Percentiles rank a stretch among this genome's conserved stretches.
These are phyloP conservation scores for Eilema depressum DNA, from an alignment of 2,888 invertebrate genomes.

Conservation along the genomic window DNA sequence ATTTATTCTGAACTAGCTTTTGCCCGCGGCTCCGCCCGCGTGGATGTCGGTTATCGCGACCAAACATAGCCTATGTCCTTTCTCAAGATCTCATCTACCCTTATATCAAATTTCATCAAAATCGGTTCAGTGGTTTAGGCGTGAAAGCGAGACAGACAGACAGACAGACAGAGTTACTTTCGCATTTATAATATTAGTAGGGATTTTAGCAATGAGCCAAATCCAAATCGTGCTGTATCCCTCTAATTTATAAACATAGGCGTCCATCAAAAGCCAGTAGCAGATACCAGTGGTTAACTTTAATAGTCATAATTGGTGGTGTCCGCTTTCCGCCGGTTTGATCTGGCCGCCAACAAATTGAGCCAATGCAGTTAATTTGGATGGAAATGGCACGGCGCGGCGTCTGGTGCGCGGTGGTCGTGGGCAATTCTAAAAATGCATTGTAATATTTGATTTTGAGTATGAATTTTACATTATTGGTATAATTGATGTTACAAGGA, in stretches of 20 bases:
- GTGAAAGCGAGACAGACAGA: no score
- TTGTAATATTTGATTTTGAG: conserved; percentile 16
- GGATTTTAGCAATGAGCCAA: no score
- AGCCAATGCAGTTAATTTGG: conserved; percentile 61
- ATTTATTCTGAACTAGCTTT: no score
- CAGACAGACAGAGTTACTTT: no score
- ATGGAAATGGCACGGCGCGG: conserved; percentile 44
- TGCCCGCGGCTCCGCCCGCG: no score
- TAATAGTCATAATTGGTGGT: conserved; percentile 66
- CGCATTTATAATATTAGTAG: no score
- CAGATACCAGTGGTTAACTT: conserved; percentile 55
- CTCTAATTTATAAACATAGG: conserved; percentile 43
- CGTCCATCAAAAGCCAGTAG: conserved; percentile 46
- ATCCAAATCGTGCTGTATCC: neutral
- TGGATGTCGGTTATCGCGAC: no score
- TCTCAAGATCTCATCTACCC: no score
- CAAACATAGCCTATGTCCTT: no score
- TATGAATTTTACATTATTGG: neutral
- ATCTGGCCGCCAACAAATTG: conserved; percentile 54
- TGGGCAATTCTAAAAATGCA: conserved; percentile 29
- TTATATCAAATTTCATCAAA: no score
- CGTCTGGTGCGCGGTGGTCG: conserved; percentile 24
- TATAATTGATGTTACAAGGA: neutral
- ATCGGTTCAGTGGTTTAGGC: no score
- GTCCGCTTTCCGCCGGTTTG: conserved; percentile 56